Evolutionary conservation across 2,888 invertebrate genomes (phyloP).

Genomic region (Zelleria hepariella): DNA sequence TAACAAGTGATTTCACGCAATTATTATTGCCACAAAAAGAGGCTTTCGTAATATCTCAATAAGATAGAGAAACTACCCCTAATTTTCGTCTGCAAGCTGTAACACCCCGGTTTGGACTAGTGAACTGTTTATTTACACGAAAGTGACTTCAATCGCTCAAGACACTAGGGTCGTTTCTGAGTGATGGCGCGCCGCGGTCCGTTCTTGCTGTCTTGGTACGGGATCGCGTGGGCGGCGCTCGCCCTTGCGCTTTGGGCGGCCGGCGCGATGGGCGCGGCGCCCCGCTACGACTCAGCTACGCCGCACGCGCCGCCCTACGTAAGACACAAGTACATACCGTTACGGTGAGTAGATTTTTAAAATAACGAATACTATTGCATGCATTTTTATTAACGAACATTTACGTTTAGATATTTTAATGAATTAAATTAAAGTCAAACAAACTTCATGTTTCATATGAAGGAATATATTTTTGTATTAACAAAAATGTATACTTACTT

Average conservation of each 20-base stretch:
- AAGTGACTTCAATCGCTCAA: neutral
- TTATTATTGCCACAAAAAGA: too few relatives aligned
- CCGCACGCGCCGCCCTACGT: slow-evolving; percentile 47
- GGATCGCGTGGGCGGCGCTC: slow-evolving; percentile 42
- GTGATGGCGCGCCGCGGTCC: slow-evolving; percentile 38
- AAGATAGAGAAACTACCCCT: too few relatives aligned
- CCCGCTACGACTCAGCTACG: slow-evolving; percentile 55
- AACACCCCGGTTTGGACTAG: neutral
- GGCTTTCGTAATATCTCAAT: too few relatives aligned
- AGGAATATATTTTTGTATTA: too few relatives aligned
- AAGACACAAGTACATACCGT: slow-evolving; percentile 53
- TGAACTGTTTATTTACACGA: neutral
- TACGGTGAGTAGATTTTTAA: slow-evolving; percentile 43
- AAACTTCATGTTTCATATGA: too few relatives aligned
- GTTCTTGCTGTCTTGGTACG: slow-evolving; percentile 41
- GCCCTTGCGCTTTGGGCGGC: slow-evolving; percentile 37
- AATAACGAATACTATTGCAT: neutral
- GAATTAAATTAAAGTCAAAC: too few relatives aligned
- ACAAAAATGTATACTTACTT: too few relatives aligned
- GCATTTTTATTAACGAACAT: neutral
- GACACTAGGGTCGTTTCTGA: neutral
- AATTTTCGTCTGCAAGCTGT: too few relatives aligned
- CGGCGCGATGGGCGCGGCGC: slow-evolving; percentile 32
- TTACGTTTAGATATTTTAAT: neutral
- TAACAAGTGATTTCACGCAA: too few relatives aligned